Evolutionary conservation across 23 tunicate species (phyloP).

Genomic region (Trididemnum clinides): DNA sequence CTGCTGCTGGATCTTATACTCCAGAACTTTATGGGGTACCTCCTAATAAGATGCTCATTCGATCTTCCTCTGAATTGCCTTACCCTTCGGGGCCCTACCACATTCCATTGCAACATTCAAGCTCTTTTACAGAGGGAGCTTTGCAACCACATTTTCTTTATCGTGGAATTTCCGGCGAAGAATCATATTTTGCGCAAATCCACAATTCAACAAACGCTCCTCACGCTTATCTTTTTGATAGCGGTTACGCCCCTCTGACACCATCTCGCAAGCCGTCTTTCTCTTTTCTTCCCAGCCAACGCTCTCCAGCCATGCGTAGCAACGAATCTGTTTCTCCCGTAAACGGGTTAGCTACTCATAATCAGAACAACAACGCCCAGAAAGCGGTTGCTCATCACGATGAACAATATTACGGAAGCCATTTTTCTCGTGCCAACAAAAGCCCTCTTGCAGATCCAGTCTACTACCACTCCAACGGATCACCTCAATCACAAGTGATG

Average conservation of each 20-base stretch:
- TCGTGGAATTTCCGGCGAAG: slow-evolving; percentile 35
- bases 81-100: slow-evolving; percentile 79
- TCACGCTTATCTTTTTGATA: slow-evolving; percentile 57
- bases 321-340: slow-evolving; percentile 43
- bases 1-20: slow-evolving; percentile 41
- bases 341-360: slow-evolving; percentile 52
- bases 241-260: slow-evolving; percentile 86
- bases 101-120: slow-evolving; percentile 66
- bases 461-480: slow-evolving; percentile 49
- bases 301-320: slow-evolving; percentile 19
- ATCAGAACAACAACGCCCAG: slow-evolving; percentile 90
- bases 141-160: slow-evolving; percentile 58
- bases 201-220: slow-evolving; percentile 50
- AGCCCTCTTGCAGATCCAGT: slow-evolving; percentile 14
- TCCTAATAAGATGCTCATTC: slow-evolving; percentile 78
- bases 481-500: slow-evolving; percentile 45
- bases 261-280: slow-evolving; percentile 48
- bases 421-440: slow-evolving; percentile 32
- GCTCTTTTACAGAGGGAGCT: slow-evolving; percentile 61
- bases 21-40: slow-evolving; percentile 70
- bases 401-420: slow-evolving; percentile 8
- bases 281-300: slow-evolving; percentile 30
- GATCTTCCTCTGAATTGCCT: slow-evolving; percentile 65
- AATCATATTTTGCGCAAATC: slow-evolving; percentile 62
- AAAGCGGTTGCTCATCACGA: slow-evolving; percentile 1